Base-by-base conservation (phyloP, 2,888 invertebrate genomes). In the Priocnemis perturbator region DNA sequence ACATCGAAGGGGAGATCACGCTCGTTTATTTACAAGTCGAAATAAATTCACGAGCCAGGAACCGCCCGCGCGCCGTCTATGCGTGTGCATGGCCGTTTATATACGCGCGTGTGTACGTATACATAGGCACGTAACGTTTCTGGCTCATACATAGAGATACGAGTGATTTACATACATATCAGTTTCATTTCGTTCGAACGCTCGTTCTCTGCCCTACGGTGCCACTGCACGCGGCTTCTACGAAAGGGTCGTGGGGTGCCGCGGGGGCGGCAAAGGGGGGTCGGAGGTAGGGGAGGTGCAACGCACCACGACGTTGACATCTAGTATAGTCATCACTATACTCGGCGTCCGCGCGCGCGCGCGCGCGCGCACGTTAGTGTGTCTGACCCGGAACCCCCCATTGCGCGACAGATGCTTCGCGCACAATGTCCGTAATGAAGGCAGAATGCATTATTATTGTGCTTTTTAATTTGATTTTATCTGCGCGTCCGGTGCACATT, bases 101-200 rank as follows among this genome's bases (percentile, higher is more conserved):
- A 20, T 48, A 48, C 77, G 69, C 69, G 68, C 50, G 64, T 60
- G 68, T 19, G 4, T 52, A n/a, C 23, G 30, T 5, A 37, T 37
- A 37, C n/a, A 21, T 53, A 52, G 60, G 48, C 67, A 73, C 69
- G 70, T 44, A 71, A 70, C 72, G 70, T 71, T 77, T 73, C 70
- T 67, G 60, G 68, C 74, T 77, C 77, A 79, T 79, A 77, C 82
- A 79, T 79, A 76, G 81, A 82, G 83, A 82, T 78, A 79, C 81
- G 69, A 71, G 71, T 73, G 79, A 83, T 83, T 84, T 83, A 75
- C 83, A 83, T 83, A 81, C 74, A 83, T 83, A 83, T 83, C 81
- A 80, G 82, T 82, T 84, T 82, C 84, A 78, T 82, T 82, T 77
- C 78, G 79, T 66, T 60, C 67, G 68, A 60, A 55, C 64, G 56